Base-by-base conservation (phyloP, 2,888 invertebrate genomes). In the Hermodice carunculata region DNA sequence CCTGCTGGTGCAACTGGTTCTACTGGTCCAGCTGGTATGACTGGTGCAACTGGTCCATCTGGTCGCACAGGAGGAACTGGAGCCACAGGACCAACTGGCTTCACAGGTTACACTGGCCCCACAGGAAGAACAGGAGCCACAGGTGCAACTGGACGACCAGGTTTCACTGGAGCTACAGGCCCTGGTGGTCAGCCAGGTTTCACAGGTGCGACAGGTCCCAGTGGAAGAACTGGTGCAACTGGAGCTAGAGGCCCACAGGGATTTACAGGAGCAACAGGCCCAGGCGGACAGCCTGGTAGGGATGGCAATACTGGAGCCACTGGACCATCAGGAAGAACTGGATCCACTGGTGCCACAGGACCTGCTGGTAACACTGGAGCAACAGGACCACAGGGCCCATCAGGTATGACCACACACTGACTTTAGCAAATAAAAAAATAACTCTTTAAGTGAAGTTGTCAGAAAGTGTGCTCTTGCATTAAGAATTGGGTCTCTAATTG, bases 1-100 rank as follows among this genome's bases (percentile, higher is more conserved):
- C 28, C 24, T n/a, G 31, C 51, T 40, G 60, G 60, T 26, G 51
- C 28, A 19, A 40, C 40, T 19, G 60, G 60, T 42, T 8, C 51
- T 28, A 28, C 60, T 28, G 60, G 60, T 17, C n/a, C 44, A 28
- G 44, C 46, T 26, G 62, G 69, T 52, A 32, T 29, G 28, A 58
- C 58, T 49, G 69, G 69, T 1, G 37, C 29, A 24, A 65, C 57
- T 34, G 61, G 65, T 32, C n/a, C 31, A 28, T 29, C 59, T 22
- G 61, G 65, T 14, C 26, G 17, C 37, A 26, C 14, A n/a, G 58
- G 58, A 51, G 31, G 32, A 29, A 40, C 52, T 19, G 66, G 66
- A 17, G 4, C 34, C 14, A 51, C 57, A 42, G 66, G 66, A 19
- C 11, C 24, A 26, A 46, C 57, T 19, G 66, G 66, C n/a, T n/a